A percentile compares a stretch with the other conserved stretches of the same genome.
Conservation (phyloP, 1,140 invertebrate species). For the Propsilocerus akamusi region DNA sequence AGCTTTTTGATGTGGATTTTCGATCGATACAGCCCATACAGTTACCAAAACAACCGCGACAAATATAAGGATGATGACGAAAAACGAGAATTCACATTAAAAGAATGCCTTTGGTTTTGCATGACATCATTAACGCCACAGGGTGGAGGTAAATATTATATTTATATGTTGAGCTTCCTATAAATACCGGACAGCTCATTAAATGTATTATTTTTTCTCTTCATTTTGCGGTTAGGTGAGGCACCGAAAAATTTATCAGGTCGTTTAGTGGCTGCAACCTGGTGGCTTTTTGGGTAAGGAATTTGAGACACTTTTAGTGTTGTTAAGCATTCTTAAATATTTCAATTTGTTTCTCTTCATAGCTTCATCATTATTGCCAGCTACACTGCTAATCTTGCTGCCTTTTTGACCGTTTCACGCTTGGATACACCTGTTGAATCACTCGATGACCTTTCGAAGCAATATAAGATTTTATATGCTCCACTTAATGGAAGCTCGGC, state of each 20-base stretch:
- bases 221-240: constrained; percentile 44
- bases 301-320: not conserved
- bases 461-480: constrained; percentile 51
- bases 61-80: constrained; percentile 89
- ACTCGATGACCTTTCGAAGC: constrained; percentile 80
- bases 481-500: constrained; percentile 36
- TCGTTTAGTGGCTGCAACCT: constrained; percentile 80
- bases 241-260: constrained; percentile 90
- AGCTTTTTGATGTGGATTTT: constrained; percentile 90
- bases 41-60: constrained; percentile 84
- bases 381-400: constrained; percentile 92
- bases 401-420: constrained; percentile 81
- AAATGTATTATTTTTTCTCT: not conserved
- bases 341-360: constrained; percentile 4
- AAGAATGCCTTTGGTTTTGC: constrained; percentile 96
- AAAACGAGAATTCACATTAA: constrained; percentile 85
- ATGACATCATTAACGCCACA: constrained; percentile 96
- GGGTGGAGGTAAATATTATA: constrained; percentile 44
- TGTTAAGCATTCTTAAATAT: constrained; percentile 6
- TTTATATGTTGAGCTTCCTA: not conserved
- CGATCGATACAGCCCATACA: constrained; percentile 91
- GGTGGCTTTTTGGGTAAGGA: constrained; percentile 82
- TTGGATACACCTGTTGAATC: constrained; percentile 84
- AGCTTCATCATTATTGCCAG: constrained; percentile 93
- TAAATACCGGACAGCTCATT: not conserved